A percentile compares a stretch with the other conserved stretches of the same genome.
phyloP scores from a whole-genome alignment of 2,888 invertebrate species.

The Leptopilina syphax region DNA sequence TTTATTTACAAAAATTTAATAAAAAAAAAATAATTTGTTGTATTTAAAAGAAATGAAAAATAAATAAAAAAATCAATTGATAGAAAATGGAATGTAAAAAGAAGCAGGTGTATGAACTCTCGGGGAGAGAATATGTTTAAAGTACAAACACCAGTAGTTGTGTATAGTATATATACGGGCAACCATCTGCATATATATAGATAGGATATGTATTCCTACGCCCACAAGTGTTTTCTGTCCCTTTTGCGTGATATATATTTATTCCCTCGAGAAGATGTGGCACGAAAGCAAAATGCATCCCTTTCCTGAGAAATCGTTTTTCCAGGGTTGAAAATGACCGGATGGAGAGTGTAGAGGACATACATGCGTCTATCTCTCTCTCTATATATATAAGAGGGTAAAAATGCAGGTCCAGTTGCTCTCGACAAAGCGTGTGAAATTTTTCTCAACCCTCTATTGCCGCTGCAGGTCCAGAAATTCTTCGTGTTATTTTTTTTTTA shows the following conservation, averaged over 20 bases:
- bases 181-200: constrained; percentile 5
- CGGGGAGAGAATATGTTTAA: too few species aligned
- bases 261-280: constrained; percentile 10
- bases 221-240: constrained; percentile 22
- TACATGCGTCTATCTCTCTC: too few species aligned
- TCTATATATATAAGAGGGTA: constrained; percentile 19
- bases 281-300: constrained; percentile 32
- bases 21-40: too few species aligned
- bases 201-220: constrained; percentile 1
- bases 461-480: not conserved
- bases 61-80: too few species aligned
- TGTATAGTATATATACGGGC: too few species aligned
- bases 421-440: constrained; percentile 30
- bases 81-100: not conserved
- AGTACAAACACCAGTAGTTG: too few species aligned
- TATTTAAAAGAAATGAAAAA: too few species aligned
- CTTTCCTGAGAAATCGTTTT: constrained; percentile 32
- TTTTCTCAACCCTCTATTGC: constrained; percentile 12
- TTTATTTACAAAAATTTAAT: too few species aligned
- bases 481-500: not conserved
- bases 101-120: constrained; percentile 21
- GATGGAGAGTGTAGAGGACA: not conserved
- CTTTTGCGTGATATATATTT: constrained; percentile 8
- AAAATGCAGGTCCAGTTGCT: constrained; percentile 30
- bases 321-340: constrained; percentile 32